Percentiles rank a stretch among this genome's conserved stretches.
Conservation (phyloP, 1,140 invertebrate species). For the Bacillus rossius region DNA sequence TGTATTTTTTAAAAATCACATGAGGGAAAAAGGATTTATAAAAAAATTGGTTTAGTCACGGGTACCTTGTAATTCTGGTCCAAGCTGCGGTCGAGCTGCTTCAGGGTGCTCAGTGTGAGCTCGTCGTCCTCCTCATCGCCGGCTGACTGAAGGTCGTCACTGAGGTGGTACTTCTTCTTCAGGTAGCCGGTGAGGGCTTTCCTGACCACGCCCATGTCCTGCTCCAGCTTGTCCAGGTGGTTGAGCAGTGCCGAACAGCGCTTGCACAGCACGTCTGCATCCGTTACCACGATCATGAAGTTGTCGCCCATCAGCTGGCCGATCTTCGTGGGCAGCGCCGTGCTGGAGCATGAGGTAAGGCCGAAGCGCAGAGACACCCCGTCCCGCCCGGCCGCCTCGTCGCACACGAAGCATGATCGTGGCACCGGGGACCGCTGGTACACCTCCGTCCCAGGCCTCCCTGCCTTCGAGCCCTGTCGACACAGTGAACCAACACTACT, state of each 20-base stretch:
- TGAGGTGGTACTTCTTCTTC: constrained; percentile 24
- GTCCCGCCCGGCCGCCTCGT: constrained; percentile 16
- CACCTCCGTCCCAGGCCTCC: no score
- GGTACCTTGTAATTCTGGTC: no score
- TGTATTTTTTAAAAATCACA: no score
- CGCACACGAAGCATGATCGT: constrained; percentile 25
- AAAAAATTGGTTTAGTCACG: no score
- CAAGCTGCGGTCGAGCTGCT: no score
- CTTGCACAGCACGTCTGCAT: constrained; percentile 23
- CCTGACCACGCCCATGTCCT: constrained; percentile 22
- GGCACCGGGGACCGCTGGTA: neutral
- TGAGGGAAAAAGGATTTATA: no score
- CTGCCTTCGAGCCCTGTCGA: no score
- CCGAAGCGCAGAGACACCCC: constrained; percentile 18
- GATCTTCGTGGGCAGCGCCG: constrained; percentile 26
- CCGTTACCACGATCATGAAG: constrained; percentile 25
- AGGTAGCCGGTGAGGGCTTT: constrained; percentile 22
- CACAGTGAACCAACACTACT: no score
- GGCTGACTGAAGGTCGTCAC: neutral
- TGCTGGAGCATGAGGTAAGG: constrained; percentile 21
- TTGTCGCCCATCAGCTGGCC: constrained; percentile 26
- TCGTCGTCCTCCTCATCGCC: no score
- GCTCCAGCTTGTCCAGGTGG: constrained; percentile 27
- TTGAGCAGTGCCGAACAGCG: constrained; percentile 23
- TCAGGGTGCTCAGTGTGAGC: no score